Conservation (phyloP, 2,888 invertebrate species). For the Eupeodes latifasciatus region DNA sequence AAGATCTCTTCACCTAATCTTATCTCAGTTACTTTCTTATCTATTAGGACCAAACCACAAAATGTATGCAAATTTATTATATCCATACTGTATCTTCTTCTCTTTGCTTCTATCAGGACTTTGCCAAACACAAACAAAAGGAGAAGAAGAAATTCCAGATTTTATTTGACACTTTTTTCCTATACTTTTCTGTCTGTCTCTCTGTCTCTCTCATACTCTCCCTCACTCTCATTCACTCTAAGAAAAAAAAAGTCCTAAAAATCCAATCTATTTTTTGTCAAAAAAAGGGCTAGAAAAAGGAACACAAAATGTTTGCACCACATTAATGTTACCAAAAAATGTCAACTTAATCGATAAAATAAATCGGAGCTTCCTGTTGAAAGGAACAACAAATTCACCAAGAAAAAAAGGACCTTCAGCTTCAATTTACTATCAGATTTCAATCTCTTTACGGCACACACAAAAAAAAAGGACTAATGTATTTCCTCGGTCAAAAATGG, state of each 20-base stretch:
- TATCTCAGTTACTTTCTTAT: slow-evolving; percentile 66
- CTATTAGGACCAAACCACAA: slow-evolving; percentile 54
- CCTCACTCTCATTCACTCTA: background rate
- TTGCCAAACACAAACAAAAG: background rate
- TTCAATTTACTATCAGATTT: slow-evolving; percentile 63
- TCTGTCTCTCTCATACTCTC: background rate
- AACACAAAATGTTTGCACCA: slow-evolving; percentile 62
- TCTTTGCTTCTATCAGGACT: background rate
- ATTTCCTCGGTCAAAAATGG: slow-evolving; percentile 41
- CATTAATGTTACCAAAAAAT: slow-evolving; percentile 66
- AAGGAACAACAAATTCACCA: background rate
- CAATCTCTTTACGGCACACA: slow-evolving; percentile 37
- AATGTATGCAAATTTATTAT: slow-evolving; percentile 57
- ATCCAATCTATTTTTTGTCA: slow-evolving; percentile 2
- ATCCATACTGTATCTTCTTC: background rate
- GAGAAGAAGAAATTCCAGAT: background rate
- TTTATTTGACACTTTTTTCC: slow-evolving; percentile 47
- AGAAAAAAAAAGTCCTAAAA: background rate
- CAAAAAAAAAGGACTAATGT: slow-evolving; percentile 51
- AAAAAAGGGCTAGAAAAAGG: slow-evolving; percentile 22
- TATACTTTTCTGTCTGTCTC: background rate
- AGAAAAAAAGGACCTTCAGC: slow-evolving; percentile 49
- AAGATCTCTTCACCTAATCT: slow-evolving; percentile 71
- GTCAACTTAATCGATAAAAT: slow-evolving; percentile 42
- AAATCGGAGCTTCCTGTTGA: slow-evolving; percentile 36